These are phyloP conservation scores for Drosophila kanekoi DNA, from an alignment of 2,888 invertebrate genomes.

Conservation along the genomic window DNA sequence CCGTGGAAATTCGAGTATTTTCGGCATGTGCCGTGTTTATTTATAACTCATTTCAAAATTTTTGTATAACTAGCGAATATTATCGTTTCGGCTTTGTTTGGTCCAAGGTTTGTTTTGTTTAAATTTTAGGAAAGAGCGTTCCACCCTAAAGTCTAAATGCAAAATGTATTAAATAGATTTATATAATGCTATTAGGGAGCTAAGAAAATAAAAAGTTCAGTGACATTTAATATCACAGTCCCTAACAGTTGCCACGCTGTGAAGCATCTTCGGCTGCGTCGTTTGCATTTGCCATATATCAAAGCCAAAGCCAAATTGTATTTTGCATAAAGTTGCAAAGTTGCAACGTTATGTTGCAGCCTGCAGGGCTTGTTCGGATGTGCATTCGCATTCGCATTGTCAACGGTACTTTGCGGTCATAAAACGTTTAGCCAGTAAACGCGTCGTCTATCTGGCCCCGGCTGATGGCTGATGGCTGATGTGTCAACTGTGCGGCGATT, in stretches of 20 bases:
- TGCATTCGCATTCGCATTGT: conserved; percentile 52
- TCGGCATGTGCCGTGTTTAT: too few relatives aligned
- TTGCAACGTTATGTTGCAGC: conserved; percentile 60
- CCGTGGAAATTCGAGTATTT: too few relatives aligned
- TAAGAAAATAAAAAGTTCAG: conserved; percentile 52
- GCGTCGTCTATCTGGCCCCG: conserved; percentile 35
- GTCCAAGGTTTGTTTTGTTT: too few relatives aligned
- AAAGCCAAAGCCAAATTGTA: conserved; percentile 51
- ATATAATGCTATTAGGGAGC: neutral
- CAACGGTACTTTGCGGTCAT: conserved; percentile 73
- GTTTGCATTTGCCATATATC: conserved; percentile 62
- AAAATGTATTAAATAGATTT: too few relatives aligned
- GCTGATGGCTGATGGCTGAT: conserved; percentile 46
- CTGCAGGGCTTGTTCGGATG: conserved; percentile 40
- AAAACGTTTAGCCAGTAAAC: conserved; percentile 73
- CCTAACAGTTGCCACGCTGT: conserved; percentile 2
- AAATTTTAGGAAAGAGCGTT: too few relatives aligned
- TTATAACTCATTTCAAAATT: too few relatives aligned
- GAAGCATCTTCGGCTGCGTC: conserved; percentile 36
- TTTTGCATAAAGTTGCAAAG: conserved; percentile 71
- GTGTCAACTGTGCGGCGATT: conserved; percentile 38
- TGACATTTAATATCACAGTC: conserved; percentile 38
- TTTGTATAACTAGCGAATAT: too few relatives aligned
- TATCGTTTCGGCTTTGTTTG: too few relatives aligned
- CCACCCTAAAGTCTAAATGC: too few relatives aligned